Conservation (phyloP, 2,797 vertebrate genomes). For the Ciconia nigra region DNA sequence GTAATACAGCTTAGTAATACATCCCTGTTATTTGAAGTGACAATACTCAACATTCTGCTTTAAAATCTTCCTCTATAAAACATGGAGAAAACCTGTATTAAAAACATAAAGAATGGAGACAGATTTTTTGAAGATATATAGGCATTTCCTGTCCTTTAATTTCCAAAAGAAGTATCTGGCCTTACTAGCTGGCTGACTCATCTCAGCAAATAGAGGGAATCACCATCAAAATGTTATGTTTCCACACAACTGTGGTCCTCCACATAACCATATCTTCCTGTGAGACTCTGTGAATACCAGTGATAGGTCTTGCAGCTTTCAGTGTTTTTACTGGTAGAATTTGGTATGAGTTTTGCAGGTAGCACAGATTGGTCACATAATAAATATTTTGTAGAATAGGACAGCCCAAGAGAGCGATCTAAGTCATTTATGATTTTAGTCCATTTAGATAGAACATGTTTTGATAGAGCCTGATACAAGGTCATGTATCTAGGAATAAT, state of each 20-base stretch:
- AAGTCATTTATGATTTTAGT: not conserved
- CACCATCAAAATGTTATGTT: not conserved
- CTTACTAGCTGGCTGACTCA: not conserved
- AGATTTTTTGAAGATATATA: not conserved
- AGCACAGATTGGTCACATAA: not conserved
- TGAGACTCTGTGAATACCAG: not conserved
- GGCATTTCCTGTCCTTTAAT: not conserved
- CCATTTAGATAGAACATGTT: not conserved
- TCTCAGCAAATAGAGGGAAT: not conserved
- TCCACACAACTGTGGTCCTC: not conserved
- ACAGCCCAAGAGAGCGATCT: not conserved
- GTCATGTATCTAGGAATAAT: not conserved
- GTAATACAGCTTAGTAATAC: not conserved
- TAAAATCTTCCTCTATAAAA: not conserved
- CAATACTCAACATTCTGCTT: not conserved
- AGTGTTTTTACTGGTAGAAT: not conserved
- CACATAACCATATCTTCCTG: not conserved
- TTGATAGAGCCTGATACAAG: not conserved
- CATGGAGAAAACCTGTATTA: not conserved
- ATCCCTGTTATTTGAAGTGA: not conserved
- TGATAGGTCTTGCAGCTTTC: not conserved
- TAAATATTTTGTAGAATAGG: not conserved
- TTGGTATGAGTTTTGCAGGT: not conserved
- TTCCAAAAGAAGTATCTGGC: not conserved
- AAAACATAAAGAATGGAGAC: not conserved